A percentile compares a stretch with the other conserved stretches of the same genome.
These are phyloP conservation scores for Scartelaos histophorus DNA, from an alignment of 2,113 vertebrate genomes.

Conservation along the genomic window DNA sequence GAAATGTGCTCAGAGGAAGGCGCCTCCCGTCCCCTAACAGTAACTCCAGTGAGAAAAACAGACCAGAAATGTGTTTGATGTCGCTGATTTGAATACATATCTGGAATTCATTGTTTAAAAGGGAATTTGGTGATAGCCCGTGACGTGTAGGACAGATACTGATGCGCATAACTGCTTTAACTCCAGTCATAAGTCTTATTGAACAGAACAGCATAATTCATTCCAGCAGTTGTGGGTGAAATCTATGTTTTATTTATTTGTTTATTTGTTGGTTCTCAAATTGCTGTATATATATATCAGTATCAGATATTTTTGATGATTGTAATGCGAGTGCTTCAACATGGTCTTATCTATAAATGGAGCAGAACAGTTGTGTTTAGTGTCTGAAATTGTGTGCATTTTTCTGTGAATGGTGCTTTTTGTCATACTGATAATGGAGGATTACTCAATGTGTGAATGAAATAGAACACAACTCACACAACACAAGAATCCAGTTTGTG, in stretches of 20 bases:
- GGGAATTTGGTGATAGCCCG: background rate
- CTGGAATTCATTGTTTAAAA: constrained; percentile 59
- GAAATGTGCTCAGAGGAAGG: constrained; percentile 39
- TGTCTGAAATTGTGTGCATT: no score
- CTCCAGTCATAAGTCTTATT: background rate
- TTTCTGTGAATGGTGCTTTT: no score
- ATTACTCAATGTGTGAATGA: no score
- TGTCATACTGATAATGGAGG: no score
- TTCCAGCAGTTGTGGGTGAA: background rate
- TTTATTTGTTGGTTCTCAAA: background rate
- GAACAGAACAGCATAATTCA: background rate
- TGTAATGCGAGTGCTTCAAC: background rate
- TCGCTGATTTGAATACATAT: constrained; percentile 61
- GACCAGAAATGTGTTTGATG: constrained; percentile 61
- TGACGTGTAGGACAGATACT: background rate
- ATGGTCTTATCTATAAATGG: no score
- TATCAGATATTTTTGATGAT: background rate
- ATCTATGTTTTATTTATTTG: background rate
- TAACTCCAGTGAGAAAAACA: constrained; percentile 55
- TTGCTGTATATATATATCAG: background rate
- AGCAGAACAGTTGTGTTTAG: no score
- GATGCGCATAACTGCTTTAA: background rate
- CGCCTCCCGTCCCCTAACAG: constrained; percentile 54
- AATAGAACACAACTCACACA: no score
- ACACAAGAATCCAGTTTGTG: no score